Evolutionary conservation across 2,888 invertebrate genomes (phyloP), one percentile per base, ranked within the genome.

Genomic region (Vandiemenella viatica): DNA sequence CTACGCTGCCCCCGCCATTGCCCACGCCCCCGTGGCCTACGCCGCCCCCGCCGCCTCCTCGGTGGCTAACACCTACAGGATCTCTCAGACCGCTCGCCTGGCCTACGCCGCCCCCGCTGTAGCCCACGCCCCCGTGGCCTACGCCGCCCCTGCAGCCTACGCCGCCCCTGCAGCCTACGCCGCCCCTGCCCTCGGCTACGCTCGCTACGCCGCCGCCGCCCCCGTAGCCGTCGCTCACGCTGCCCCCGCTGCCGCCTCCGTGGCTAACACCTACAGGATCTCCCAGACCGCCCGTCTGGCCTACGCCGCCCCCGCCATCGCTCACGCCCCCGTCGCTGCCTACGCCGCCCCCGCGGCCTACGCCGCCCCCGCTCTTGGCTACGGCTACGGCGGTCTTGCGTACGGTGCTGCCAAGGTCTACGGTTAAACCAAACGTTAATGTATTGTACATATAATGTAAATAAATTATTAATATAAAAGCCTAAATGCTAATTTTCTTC

Each of bases 11-110:
- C 50, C 57, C 16, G 49, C 55, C 32, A 53, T 53, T 13, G 44
- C 50, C 1, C 42, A 52, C 62, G 41, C 40, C 19, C 20, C 63
- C 50, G 62, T 60, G 37, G 54, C 53, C 47, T 55, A 56, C 41
- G 59, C 63, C 50, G 62, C 60, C 37, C 55, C 53, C 47, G 56
- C 57, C 41, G 59, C 62, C 45, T 62, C 62, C 8, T 16, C 42
- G 1, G 10, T 20, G 8, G 38, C 16, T 38, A 38, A 16, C 42
- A 19, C 20, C 22, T n/a, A 32, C 13, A 10, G n/a, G 4, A 32
- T 32, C 32, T 32, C 32, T 4, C 32, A 32, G 13, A 13, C 32
- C 32, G 32, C n/a, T n/a, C 32, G 13, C 4, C 13, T 32, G 10
- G 19, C 21, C 15, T n/a, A 13, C 23, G 45, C 26, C 45, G 26